Conservation (phyloP, 2,797 vertebrate species). For the Xenentodon cancila region DNA sequence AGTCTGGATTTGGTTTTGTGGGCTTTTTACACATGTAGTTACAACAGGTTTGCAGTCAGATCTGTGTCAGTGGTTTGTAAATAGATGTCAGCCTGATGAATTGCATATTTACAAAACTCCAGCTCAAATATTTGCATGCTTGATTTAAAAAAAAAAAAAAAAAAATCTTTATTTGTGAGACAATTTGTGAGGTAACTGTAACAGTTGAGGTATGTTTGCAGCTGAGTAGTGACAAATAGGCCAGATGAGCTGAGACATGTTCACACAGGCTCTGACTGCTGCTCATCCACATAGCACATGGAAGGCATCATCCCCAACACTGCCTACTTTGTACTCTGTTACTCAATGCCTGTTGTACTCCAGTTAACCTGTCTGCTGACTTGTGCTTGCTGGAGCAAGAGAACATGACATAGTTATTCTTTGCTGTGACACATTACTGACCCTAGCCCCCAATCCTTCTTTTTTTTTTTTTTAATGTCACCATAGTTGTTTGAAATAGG, state of each 20-base stretch:
- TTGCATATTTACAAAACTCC: background rate
- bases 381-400: background rate
- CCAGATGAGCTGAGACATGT: constrained; percentile 43
- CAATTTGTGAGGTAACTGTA: no score
- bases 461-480: background rate
- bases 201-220: constrained; percentile 35
- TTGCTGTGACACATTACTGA: no score
- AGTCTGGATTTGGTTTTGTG: constrained; percentile 2
- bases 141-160: constrained; percentile 18
- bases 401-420: no score
- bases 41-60: background rate
- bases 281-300: constrained; percentile 44
- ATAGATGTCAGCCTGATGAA: constrained; percentile 17
- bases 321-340: constrained; percentile 15
- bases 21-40: background rate
- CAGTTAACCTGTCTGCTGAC: constrained; percentile 20
- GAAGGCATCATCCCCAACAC: constrained; percentile 30
- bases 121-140: constrained; percentile 5
- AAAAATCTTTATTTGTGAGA: constrained; percentile 22
- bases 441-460: no score
- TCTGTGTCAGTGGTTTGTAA: background rate
- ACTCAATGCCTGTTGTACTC: constrained; percentile 23
- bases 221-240: constrained; percentile 26
- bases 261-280: constrained; percentile 60
- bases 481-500: background rate